Conservation (phyloP, 2,888 invertebrate species). For the Oithona nana region DNA sequence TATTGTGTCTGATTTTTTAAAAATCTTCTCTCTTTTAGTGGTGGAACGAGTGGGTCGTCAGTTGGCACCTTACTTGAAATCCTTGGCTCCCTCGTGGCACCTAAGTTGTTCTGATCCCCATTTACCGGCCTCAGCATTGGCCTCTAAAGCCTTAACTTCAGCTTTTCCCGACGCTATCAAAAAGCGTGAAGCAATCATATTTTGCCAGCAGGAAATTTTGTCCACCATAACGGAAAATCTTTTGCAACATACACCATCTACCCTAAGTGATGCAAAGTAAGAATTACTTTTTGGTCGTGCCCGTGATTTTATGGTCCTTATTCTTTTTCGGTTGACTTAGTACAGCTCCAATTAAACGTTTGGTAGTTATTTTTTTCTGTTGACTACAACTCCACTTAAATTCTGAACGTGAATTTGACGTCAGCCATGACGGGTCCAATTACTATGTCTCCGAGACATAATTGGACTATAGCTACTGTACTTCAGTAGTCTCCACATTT, state of each 20-base stretch:
- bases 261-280: conserved; percentile 28
- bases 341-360: too few species aligned
- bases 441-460: too few species aligned
- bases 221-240: conserved; percentile 51
- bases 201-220: conserved; percentile 62
- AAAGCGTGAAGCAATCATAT: conserved; percentile 52
- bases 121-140: conserved; percentile 58
- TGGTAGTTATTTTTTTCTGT: too few species aligned
- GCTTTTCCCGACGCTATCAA: conserved; percentile 39
- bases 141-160: conserved; percentile 47
- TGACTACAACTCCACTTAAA: too few species aligned
- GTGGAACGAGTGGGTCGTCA: conserved; percentile 48
- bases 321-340: too few species aligned
- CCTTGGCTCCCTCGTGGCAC: conserved; percentile 62
- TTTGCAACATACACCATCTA: conserved; percentile 30
- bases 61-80: conserved; percentile 56
- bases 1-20: too few species aligned
- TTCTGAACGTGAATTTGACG: neutral
- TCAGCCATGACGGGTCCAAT: too few species aligned
- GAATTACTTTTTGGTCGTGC: neutral
- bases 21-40: conserved; percentile 20
- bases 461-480: too few species aligned
- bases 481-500: too few species aligned
- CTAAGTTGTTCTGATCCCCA: conserved; percentile 65
- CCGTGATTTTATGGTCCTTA: too few species aligned